phyloP scores from a whole-genome alignment of 2,113 vertebrate species.

The Semnornis frantzii region DNA sequence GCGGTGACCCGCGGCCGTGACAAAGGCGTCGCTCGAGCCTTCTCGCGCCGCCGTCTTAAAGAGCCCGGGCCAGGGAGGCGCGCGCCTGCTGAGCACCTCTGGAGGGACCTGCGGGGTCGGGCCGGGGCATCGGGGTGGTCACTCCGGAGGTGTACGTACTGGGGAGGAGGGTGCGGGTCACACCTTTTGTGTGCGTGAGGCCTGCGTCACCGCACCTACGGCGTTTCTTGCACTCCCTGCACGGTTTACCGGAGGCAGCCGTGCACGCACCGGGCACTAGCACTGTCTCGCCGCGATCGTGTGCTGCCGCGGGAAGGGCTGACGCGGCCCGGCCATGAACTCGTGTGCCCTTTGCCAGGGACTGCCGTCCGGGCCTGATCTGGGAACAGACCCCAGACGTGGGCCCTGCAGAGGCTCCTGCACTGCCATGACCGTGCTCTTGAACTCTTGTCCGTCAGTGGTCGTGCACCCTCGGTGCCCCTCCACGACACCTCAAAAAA shows the following conservation, averaged over 20 bases:
- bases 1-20: conserved; percentile 47
- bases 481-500: neutral
- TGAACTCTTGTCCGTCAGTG: fast-evolving
- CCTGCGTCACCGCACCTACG: neutral
- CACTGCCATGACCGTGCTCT: neutral
- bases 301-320: neutral
- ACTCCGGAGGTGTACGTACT: neutral
- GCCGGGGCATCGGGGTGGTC: neutral
- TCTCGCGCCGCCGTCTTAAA: neutral
- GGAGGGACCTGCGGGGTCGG: too few species aligned
- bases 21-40: conserved; percentile 15
- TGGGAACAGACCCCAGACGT: neutral
- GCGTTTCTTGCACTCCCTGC: neutral
- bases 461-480: fast-evolving
- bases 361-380: neutral
- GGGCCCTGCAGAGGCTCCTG: neutral
- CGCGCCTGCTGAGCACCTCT: neutral
- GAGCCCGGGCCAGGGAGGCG: neutral
- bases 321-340: too few species aligned
- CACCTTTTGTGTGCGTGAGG: fast-evolving
- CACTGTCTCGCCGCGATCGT: neutral
- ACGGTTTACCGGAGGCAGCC: fast-evolving
- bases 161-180: neutral
- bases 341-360: neutral
- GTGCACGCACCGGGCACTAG: fast-evolving